phyloP scores from a whole-genome alignment of 1,140 invertebrate species.

The Heterodera schachtii region DNA sequence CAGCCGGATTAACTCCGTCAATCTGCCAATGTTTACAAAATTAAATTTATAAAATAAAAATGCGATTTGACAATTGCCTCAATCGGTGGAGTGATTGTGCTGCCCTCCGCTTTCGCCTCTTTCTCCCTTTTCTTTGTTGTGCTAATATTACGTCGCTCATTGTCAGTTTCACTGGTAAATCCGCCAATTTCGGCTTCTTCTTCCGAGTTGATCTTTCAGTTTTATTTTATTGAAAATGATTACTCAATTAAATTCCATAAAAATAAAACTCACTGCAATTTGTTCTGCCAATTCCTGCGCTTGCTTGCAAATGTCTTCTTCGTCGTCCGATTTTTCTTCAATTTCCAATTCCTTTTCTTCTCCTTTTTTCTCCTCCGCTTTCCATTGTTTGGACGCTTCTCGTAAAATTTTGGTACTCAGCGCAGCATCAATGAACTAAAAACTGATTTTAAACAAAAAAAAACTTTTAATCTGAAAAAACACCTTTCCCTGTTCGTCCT shows the following conservation, averaged over 20 bases:
- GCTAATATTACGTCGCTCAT: slow-evolving; percentile 39
- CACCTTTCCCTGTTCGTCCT: slow-evolving; percentile 21
- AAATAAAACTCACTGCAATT: slow-evolving; percentile 29
- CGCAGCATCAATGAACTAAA: slow-evolving; percentile 44
- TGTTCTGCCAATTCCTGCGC: slow-evolving; percentile 45
- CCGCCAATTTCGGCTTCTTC: slow-evolving; percentile 50
- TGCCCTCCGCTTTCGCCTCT: slow-evolving; percentile 44
- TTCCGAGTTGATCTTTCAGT: slow-evolving; percentile 27
- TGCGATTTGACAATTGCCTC: slow-evolving; percentile 3
- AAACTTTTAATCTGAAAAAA: slow-evolving; percentile 7
- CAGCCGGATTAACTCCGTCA: slow-evolving; percentile 73
- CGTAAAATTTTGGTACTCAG: slow-evolving; percentile 54
- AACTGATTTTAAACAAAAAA: slow-evolving; percentile 16
- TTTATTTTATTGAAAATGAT: slow-evolving; percentile 31
- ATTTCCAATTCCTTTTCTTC: slow-evolving; percentile 35
- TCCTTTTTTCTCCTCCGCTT: slow-evolving; percentile 45
- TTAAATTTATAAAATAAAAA: not conserved
- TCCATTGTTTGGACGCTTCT: slow-evolving; percentile 49
- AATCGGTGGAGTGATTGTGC: slow-evolving; percentile 15
- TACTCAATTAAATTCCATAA: slow-evolving; percentile 28
- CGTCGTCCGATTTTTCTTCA: slow-evolving; percentile 34
- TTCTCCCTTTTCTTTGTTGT: slow-evolving; percentile 56
- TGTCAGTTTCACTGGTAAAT: slow-evolving; percentile 34
- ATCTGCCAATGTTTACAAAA: slow-evolving; percentile 18
- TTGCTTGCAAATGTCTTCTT: slow-evolving; percentile 14